phyloP scores from a whole-genome alignment of 2,797 vertebrate species.

The Platyrinchus mystaceus region DNA sequence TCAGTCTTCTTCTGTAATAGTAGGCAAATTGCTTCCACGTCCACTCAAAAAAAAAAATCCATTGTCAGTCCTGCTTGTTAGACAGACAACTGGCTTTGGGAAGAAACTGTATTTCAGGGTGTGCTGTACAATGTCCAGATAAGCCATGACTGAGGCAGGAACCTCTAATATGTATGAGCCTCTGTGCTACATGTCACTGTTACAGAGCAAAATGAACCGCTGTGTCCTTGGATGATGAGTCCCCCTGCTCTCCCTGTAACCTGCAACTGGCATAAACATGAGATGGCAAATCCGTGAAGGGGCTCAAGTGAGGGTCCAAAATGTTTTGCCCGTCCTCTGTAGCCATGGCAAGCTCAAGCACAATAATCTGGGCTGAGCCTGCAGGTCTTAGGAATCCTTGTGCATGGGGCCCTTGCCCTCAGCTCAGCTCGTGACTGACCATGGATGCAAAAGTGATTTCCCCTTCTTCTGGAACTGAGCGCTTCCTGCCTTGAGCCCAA shows the following conservation, averaged over 20 bases:
- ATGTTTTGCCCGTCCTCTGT: background rate
- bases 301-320: background rate
- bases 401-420: background rate
- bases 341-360: background rate
- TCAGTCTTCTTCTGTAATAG: background rate
- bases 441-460: background rate
- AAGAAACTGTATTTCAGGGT: background rate
- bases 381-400: background rate
- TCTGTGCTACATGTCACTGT: background rate
- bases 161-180: rapidly evolving
- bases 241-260: background rate
- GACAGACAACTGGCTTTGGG: background rate
- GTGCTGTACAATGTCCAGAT: background rate
- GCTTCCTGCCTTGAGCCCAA: background rate
- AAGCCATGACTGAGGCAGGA: background rate
- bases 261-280: background rate
- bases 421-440: background rate
- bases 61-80: background rate
- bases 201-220: background rate
- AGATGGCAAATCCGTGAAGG: background rate
- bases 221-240: background rate
- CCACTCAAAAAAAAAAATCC: background rate
- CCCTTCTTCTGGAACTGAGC: background rate
- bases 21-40: background rate
- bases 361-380: background rate